Evolutionary conservation across 64 coral and sea anemone genomes (phyloP), one percentile per base, ranked within the genome.

Genomic region (Porites australiensis): DNA sequence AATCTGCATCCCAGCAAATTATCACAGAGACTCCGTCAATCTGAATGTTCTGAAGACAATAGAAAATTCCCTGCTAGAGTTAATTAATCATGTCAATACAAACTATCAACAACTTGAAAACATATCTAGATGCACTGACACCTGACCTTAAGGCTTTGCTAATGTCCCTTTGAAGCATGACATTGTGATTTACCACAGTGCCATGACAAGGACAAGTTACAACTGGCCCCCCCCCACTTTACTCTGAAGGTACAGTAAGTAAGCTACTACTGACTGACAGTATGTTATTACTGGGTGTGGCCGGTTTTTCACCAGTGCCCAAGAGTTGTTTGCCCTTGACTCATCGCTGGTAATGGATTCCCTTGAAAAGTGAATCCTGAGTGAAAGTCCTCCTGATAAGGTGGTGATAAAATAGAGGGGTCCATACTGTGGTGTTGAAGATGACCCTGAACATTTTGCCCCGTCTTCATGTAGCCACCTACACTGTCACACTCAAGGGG

Each of bases 351-450:
- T 11, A 87, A 37, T 0, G 72, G 58, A 51, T 87, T 93, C 13
- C 74, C 74, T 58, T 74, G 83, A 79, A 87, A 93, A 4, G 82
- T 73, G 79, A 79, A 87, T 50, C 81, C 81, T 55, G 60, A 8
- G 3, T 74, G 86, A 37, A 75, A 73, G 45, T 93, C 91, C 58
- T 79, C 66, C 58, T 77, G 82, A 48, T 93, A 93, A 13, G 91
- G 91, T 18, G 91, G 91, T 13, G 91, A 93, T 21, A 93, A 64
- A 75, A 93, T 86, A 19, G 58, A 58, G 14, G 90, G 90, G 8
- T 84, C 81, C 81, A 64, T 21, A 12, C 45, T 21, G 47, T 84
- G 81, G 18, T 84, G 81, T 9, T 84, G 81, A 8, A 84, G 63
- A 21, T 84, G 81, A 68, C 61, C 81, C 13, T 37, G 62, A 20